Conservation (phyloP, 1,140 invertebrate genomes). For the Papilio polytes region DNA sequence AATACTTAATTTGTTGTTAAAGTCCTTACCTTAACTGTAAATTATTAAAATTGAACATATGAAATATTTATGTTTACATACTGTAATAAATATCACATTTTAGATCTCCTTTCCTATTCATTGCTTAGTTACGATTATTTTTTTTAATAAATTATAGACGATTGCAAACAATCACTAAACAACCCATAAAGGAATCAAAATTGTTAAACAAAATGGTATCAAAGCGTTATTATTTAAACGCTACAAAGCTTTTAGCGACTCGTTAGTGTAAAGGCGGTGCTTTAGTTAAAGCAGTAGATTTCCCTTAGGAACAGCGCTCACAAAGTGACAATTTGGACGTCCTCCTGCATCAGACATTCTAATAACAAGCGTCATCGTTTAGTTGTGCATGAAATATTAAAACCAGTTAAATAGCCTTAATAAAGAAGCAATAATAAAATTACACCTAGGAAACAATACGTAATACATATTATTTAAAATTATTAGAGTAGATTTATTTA, state of each 20-base stretch:
- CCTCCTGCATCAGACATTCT: not conserved
- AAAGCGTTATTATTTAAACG: not conserved
- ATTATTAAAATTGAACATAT: not conserved
- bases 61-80: too few relatives aligned
- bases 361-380: not conserved
- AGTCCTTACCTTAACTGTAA: too few relatives aligned
- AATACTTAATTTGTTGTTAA: slow-evolving; percentile 1
- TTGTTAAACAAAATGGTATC: not conserved
- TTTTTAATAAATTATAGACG: not conserved
- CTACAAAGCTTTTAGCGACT: slow-evolving; percentile 24
- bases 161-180: not conserved
- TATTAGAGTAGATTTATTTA: too few relatives aligned
- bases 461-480: too few relatives aligned
- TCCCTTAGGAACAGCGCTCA: not conserved
- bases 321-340: slow-evolving; percentile 10
- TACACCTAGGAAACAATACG: too few relatives aligned
- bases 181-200: not conserved
- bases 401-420: too few relatives aligned
- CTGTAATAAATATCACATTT: not conserved
- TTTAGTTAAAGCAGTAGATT: slow-evolving; percentile 16
- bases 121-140: not conserved
- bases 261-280: slow-evolving; percentile 2
- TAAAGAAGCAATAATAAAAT: too few relatives aligned
- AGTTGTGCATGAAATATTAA: not conserved
- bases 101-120: too few relatives aligned